Percentiles rank a stretch among this genome's conserved stretches.
Evolutionary conservation across 2,888 invertebrate genomes (phyloP).

Genomic region (Chrysodeixis includens): DNA sequence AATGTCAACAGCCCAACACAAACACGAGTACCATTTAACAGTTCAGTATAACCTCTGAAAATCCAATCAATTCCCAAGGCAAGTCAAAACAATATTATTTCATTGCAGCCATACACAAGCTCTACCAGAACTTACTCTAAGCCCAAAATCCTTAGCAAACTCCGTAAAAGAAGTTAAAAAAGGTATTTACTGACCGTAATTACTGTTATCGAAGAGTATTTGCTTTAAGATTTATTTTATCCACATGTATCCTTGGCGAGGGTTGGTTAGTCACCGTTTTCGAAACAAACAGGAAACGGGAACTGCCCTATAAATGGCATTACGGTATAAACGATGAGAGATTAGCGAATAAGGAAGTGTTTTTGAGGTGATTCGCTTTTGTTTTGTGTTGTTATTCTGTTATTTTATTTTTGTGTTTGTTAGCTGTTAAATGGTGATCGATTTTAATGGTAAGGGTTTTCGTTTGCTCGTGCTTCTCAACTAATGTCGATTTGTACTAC

Average conservation of each 20-base stretch:
- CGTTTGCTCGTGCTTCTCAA: too few species aligned
- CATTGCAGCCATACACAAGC: conserved; percentile 5
- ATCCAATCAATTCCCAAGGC: conserved; percentile 8
- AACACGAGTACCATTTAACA: not conserved
- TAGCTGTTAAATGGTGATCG: not conserved
- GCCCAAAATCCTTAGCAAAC: conserved; percentile 15
- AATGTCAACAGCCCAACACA: too few species aligned
- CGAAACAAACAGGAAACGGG: conserved; percentile 63
- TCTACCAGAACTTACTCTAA: conserved; percentile 14
- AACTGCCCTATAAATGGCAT: conserved; percentile 52
- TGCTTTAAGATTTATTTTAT: conserved; percentile 81
- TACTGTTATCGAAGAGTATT: conserved; percentile 75
- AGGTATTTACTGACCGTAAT: conserved; percentile 69
- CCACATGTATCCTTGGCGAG: conserved; percentile 67
- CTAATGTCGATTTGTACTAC: too few species aligned
- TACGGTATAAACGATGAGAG: conserved; percentile 53
- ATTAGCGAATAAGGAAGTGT: conserved; percentile 42
- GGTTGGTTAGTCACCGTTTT: conserved; percentile 45
- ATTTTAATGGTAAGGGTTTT: not conserved
- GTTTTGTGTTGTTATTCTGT: conserved; percentile 34
- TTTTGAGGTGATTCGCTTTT: conserved; percentile 32
- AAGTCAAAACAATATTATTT: not conserved
- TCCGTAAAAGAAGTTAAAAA: conserved; percentile 53
- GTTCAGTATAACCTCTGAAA: not conserved
- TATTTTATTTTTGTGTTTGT: conserved; percentile 9